A percentile compares a stretch with the other conserved stretches of the same genome.
Conservation (phyloP, 1,140 invertebrate genomes). For the Pristionchus pacificus region DNA sequence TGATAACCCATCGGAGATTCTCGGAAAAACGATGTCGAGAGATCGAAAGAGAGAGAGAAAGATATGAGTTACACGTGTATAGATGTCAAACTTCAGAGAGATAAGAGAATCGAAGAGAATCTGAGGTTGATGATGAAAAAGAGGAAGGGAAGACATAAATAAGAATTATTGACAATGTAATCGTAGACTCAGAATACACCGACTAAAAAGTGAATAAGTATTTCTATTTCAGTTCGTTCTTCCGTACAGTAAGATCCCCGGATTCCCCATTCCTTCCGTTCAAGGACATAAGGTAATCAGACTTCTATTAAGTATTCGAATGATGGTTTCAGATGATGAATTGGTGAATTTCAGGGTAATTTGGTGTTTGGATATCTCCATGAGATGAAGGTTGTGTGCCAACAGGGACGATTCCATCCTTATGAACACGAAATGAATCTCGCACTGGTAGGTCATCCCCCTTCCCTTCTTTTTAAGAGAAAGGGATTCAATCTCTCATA, state of each 20-base stretch:
- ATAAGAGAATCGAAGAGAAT: too few species aligned
- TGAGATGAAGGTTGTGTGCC: slow-evolving; percentile 49
- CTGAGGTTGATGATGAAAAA: too few species aligned
- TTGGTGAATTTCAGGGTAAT: too few species aligned
- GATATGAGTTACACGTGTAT: too few species aligned
- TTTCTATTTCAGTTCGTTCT: slow-evolving; percentile 24
- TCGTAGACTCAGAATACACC: too few species aligned
- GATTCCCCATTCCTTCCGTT: slow-evolving; percentile 45
- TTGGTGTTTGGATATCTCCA: slow-evolving; percentile 47
- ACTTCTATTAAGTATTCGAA: slow-evolving; percentile 15
- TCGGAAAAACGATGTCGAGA: too few species aligned
- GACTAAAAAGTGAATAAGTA: too few species aligned
- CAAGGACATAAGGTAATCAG: slow-evolving; percentile 13
- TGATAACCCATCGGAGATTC: too few species aligned
- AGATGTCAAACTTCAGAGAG: too few species aligned
- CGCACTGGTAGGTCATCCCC: slow-evolving; percentile 46
- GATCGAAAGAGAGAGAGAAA: too few species aligned
- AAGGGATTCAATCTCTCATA: neutral
- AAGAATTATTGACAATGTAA: too few species aligned
- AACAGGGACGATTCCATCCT: slow-evolving; percentile 55
- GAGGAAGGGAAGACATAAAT: too few species aligned
- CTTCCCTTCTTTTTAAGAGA: slow-evolving; percentile 10
- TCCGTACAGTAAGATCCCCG: slow-evolving; percentile 49
- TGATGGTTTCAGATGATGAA: slow-evolving; percentile 49
- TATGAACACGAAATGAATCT: slow-evolving; percentile 56